Evolutionary conservation across 2,888 invertebrate species (phyloP).

Genomic region (Chouioia cunea): DNA sequence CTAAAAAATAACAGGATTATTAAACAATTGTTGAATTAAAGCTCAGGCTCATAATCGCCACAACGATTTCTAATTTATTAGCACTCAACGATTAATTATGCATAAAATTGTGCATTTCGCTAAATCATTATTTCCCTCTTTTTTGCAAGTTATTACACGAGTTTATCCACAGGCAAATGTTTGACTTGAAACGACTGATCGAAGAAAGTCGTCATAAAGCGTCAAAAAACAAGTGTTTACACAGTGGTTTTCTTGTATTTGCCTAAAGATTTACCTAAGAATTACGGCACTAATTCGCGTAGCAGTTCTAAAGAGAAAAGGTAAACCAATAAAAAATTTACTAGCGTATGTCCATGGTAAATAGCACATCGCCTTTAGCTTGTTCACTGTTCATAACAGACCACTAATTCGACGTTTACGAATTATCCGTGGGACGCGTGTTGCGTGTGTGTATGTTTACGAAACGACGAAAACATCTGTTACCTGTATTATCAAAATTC

Average conservation of each 20-base stretch:
- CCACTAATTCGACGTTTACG: slow-evolving; percentile 32
- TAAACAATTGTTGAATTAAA: too few species aligned
- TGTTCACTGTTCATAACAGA: slow-evolving; percentile 20
- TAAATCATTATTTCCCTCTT: neutral
- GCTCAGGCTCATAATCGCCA: neutral
- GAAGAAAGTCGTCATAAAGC: neutral
- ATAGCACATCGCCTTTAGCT: slow-evolving; percentile 22
- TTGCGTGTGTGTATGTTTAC: slow-evolving; percentile 6
- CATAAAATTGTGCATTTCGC: neutral
- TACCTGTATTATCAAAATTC: slow-evolving; percentile 19
- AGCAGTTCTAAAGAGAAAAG: slow-evolving; percentile 22
- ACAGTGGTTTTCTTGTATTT: slow-evolving; percentile 1
- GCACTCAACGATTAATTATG: too few species aligned
- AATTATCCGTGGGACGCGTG: slow-evolving; percentile 37
- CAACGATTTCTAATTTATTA: slow-evolving; percentile 1
- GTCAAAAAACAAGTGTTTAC: slow-evolving; percentile 9
- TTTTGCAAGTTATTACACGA: neutral
- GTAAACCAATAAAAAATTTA: slow-evolving; percentile 38
- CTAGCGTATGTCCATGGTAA: slow-evolving; percentile 28
- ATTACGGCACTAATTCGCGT: slow-evolving; percentile 15
- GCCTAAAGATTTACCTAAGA: slow-evolving; percentile 21
- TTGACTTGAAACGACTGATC: neutral
- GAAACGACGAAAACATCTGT: neutral
- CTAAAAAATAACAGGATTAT: too few species aligned
- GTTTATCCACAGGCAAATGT: neutral